phyloP scores from a whole-genome alignment of 2,797 vertebrate species.

The Platyrinchus mystaceus region DNA sequence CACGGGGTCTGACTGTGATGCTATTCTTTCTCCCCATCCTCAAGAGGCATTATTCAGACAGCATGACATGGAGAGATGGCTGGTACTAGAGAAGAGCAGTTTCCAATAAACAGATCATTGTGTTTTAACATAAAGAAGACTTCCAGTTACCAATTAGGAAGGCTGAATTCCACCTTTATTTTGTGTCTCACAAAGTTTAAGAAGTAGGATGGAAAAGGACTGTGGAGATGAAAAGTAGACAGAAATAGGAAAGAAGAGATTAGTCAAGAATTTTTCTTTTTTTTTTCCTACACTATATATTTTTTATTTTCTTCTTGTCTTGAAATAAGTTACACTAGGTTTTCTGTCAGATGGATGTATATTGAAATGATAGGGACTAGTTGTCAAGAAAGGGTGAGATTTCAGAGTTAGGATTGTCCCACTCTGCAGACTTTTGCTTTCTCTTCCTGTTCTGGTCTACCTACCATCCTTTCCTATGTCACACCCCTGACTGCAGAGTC shows the following conservation, averaged over 20 bases:
- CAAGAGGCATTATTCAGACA: constrained; percentile 44
- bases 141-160: constrained; percentile 18
- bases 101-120: constrained; percentile 65
- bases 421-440: background rate
- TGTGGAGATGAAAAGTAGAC: background rate
- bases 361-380: background rate
- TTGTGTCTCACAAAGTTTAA: background rate
- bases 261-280: background rate
- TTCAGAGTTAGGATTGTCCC: background rate
- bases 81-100: constrained; percentile 39
- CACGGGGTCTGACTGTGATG: background rate
- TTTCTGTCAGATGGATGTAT: background rate
- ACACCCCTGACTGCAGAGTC: background rate
- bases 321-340: background rate
- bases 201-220: background rate
- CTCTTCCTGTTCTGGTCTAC: background rate
- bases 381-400: background rate
- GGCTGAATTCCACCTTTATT: constrained; percentile 15
- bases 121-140: constrained; percentile 48
- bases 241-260: background rate
- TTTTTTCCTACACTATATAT: background rate
- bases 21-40: constrained; percentile 38
- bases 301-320: background rate
- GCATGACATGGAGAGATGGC: constrained; percentile 34
- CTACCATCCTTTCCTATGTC: background rate